Conservation (phyloP, 2,113 vertebrate genomes). For the Gopherus evgoodei region DNA sequence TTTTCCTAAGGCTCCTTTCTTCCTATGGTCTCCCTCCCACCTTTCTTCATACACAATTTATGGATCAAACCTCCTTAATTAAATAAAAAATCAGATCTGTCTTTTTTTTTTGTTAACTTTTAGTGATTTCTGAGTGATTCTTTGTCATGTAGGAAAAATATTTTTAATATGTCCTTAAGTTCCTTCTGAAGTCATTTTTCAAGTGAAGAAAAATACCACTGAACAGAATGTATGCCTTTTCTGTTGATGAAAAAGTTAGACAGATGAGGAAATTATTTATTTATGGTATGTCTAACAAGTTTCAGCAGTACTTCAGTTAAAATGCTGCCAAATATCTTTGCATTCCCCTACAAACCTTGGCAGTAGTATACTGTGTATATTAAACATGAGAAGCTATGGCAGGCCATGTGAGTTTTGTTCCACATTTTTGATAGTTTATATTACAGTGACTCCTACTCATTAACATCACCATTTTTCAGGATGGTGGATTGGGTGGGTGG, state of each 20-base stretch:
- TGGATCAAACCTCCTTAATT: not conserved
- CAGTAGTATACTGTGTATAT: not conserved
- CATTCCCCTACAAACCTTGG: not conserved
- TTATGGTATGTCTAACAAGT: not conserved
- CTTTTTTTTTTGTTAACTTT: not conserved
- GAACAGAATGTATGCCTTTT: not conserved
- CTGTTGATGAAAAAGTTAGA: not conserved
- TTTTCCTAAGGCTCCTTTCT: not conserved
- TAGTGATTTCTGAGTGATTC: not conserved
- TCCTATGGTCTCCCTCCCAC: not conserved
- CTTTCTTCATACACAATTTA: not conserved
- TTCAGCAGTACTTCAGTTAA: not conserved
- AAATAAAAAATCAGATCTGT: not conserved
- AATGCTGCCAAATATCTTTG: not conserved
- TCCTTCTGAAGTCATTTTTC: not conserved
- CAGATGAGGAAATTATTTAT: not conserved
- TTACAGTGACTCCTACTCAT: not conserved
- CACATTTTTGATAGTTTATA: not conserved
- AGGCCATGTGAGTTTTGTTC: not conserved
- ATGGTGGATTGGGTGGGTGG: constrained; percentile 7
- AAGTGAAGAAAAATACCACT: not conserved
- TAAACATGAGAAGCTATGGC: not conserved
- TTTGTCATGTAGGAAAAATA: accelerated
- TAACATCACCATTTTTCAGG: constrained; percentile 13
- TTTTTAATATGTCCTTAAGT: not conserved